Evolutionary conservation across 2,888 invertebrate genomes (phyloP), one percentile per base, ranked within the genome.

Genomic region (Apotomis turbidana): DNA sequence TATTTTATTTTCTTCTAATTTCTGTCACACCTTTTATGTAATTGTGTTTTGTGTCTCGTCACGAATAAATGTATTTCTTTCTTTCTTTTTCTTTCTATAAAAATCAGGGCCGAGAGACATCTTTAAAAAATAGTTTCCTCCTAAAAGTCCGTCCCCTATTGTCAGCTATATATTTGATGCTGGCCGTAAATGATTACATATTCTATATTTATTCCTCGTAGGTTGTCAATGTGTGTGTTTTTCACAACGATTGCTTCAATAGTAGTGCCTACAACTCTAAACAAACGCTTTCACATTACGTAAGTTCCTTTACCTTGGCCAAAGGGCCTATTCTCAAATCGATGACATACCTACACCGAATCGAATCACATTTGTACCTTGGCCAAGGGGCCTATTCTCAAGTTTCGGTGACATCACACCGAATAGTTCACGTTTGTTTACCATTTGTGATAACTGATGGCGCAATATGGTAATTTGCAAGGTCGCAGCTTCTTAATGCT

Each of bases 401-500:
- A 70, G 54, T n/a, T n/a, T 58, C 71, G 49, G 61, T 72, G 72
- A 72, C 68, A 63, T 72, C 68, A 72, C 46, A 58, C 61, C 51
- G 13, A 52, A 36, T 64, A 64, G 66, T 61, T 46, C 10, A 4
- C 55, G 71, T 54, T 70, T 70, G 66, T 71, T 62, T 52, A 62
- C 71, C 68, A 52, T 52, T 41, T 67, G 71, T 71, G 27, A 66
- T 66, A 61, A 44, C 67, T 55, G 27, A 59, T 59, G 68, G 63
- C 72, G 68, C 58, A 72, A 68, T 63, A 68, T 63, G 63, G 44
- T 72, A 67, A 71, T 71, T 58, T 52, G 2, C 72, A 72, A 72
- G 72, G 68, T 59, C 68, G 63, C 38, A 52, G 36, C 67, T 64
- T 61, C 55, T 36, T 59, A 61, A 68, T 62, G 49, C 9, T 67